Evolutionary conservation across 2,113 vertebrate species (phyloP), one percentile per base, ranked within the genome.

Genomic region (Pachyramphus minor): DNA sequence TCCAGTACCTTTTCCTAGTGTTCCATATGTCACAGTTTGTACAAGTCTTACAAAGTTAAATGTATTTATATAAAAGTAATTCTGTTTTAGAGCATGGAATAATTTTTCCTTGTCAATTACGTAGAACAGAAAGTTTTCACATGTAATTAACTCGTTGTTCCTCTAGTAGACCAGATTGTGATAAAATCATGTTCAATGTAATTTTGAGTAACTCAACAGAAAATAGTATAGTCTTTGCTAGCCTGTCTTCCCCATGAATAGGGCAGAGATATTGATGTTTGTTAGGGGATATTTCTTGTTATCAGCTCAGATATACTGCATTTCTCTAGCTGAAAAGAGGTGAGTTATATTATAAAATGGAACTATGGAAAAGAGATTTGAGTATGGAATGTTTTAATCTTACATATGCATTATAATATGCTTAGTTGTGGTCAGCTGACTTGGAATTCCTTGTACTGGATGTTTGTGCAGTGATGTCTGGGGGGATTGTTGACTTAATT

Each of bases 21-120:
- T 62, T 88, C 67, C 72, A 25, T 92, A 60, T 92, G 90, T 88
- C 83, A 37, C 41, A 39, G 12, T 83, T 93, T 88, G 44, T 83
- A 31, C 18, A 42, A 69, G 37, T 83, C 55, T 58, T 83, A 28
- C 6, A 12, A 66, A 55, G n/a, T 28, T 76, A 76, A 68, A 58
- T 45, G 8, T 52, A 16, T 72, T n/a, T n/a, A n/a, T n/a, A n/a
- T n/a, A n/a, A n/a, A n/a, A n/a, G n/a, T n/a, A n/a, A 56, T 64
- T n/a, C 11, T 52, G 12, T 25, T 92, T 66, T 67, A 73, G 76
- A 86, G 50, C 45, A 55, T 44, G 42, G 27, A 84, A 50, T 58
- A 14, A 15, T 47, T 74, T 81, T 59, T 87, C 14, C 56, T 78
- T 86, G 74, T 44, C n/a, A 73, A 5, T 69, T 68, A n/a, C 11